Evolutionary conservation across 2,113 vertebrate genomes (phyloP), one percentile per base, ranked within the genome.

Genomic region (Herpailurus yagouaroundi): DNA sequence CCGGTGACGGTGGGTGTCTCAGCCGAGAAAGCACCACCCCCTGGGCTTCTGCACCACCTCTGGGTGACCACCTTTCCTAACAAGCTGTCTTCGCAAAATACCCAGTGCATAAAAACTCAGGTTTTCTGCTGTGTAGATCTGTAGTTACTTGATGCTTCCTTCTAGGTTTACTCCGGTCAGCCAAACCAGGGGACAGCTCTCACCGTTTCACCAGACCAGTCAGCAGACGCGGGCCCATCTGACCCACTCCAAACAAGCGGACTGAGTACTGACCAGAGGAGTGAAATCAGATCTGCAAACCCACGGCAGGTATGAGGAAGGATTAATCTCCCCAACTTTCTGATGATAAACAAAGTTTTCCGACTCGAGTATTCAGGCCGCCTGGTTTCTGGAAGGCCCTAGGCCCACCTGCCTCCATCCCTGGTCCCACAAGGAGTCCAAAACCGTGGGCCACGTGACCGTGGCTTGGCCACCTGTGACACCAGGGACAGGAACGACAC

Each of bases 401-500:
- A 15, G 33, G 57, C 7, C 41, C 21, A 74, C 0, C 1, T 0
- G 41, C 7, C 0, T 23, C 60, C 69, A 33, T 14, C 18, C 4
- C 27, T 0, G 7, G 77, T 13, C n/a, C 63, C 16, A 6, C 55
- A 25, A 18, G 2, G 3, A 57, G 14, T 29, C 14, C 6, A 23
- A 36, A 0, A 3, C 29, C 13, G 33, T 0, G 33, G 19, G 52
- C 23, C 1, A 1, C 7, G 29, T 29, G 80, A 21, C 29, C 18
- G 7, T 31, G 4, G 5, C 66, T 7, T 33, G 31, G 38, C 57
- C 25, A 4, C 38, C 74, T 6, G 2, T 52, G n/a, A 71, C 50
- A 15, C 0, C 11, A 36, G 21, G 13, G 11, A 29, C 1, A 0
- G 33, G 10, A 60, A 6, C 0, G 16, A 31, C 2, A 1, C 0